Evolutionary conservation across 2,888 invertebrate genomes (phyloP).

Genomic region (Pseudanteris insignis): DNA sequence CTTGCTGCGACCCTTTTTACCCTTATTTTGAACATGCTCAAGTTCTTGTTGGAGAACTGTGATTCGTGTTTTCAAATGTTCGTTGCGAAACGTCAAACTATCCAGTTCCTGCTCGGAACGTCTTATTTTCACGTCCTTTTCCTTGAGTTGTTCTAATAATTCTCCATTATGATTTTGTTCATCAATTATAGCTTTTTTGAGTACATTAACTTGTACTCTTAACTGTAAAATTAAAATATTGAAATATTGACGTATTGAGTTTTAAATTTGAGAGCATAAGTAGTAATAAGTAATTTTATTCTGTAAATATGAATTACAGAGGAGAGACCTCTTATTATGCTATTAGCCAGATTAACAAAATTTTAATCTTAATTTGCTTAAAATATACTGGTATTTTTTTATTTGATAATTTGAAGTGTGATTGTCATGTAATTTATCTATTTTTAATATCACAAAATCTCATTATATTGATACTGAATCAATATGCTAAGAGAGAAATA

Average conservation of each 20-base stretch:
- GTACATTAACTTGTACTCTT: conserved; percentile 88
- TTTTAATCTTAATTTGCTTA: no score
- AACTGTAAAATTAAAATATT: conserved; percentile 70
- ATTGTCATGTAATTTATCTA: no score
- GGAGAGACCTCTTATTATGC: no score
- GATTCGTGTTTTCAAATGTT: conserved; percentile 90
- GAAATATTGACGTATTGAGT: not conserved
- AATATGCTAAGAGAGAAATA: no score
- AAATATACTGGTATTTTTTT: no score
- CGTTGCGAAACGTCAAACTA: conserved; percentile 90
- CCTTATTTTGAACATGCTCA: conserved; percentile 71
- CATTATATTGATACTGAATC: no score
- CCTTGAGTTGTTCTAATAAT: conserved; percentile 80
- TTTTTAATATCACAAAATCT: no score
- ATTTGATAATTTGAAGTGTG: no score
- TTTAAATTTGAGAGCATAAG: no score
- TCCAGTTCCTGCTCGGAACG: conserved; percentile 93
- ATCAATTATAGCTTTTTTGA: conserved; percentile 92
- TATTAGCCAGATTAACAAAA: no score
- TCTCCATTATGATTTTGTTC: conserved; percentile 84
- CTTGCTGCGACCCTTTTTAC: conserved; percentile 65
- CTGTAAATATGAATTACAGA: no score
- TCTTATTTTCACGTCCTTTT: conserved; percentile 83
- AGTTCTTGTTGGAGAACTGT: conserved; percentile 92
- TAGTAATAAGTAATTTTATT: no score